These are phyloP conservation scores for Oxyteleia sp. DNA, from an alignment of 2,888 invertebrate genomes.

Conservation along the genomic window DNA sequence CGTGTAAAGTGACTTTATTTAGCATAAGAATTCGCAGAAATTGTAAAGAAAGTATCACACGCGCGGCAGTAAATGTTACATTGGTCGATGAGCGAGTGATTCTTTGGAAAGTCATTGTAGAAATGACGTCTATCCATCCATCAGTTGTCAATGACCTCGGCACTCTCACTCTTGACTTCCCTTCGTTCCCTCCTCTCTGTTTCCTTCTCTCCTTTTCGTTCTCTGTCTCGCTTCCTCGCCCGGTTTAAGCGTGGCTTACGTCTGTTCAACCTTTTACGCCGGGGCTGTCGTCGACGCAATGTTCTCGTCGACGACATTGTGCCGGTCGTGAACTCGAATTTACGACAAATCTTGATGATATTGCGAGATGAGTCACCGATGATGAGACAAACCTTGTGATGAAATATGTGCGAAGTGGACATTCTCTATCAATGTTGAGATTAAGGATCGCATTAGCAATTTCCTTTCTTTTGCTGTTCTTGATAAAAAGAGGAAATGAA, in stretches of 20 bases:
- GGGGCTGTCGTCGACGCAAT: constrained; percentile 49
- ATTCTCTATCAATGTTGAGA: constrained; percentile 26
- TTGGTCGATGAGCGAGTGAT: constrained; percentile 58
- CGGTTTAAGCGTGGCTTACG: constrained; percentile 49
- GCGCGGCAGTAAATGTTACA: constrained; percentile 38
- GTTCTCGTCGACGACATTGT: constrained; percentile 54
- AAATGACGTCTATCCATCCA: constrained; percentile 74
- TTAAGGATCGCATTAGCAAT: constrained; percentile 25
- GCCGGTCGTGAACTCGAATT: constrained; percentile 70
- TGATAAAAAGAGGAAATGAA: background rate
- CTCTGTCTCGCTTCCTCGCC: constrained; percentile 14
- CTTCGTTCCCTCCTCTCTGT: constrained; percentile 51
- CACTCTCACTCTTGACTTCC: constrained; percentile 75
- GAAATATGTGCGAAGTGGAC: constrained; percentile 47
- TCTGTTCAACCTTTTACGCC: constrained; percentile 70
- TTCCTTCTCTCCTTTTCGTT: background rate
- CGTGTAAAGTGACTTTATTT: background rate
- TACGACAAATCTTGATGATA: constrained; percentile 65
- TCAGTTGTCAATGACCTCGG: constrained; percentile 75
- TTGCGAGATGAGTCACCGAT: constrained; percentile 56
- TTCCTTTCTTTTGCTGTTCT: background rate
- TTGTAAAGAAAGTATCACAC: constrained; percentile 64
- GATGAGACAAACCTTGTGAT: constrained; percentile 39
- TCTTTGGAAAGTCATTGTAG: constrained; percentile 72
- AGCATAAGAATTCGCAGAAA: constrained; percentile 47